These are phyloP conservation scores for Lepidochitona cinerea DNA, from an alignment of 2,888 invertebrate genomes.

Conservation along the genomic window DNA sequence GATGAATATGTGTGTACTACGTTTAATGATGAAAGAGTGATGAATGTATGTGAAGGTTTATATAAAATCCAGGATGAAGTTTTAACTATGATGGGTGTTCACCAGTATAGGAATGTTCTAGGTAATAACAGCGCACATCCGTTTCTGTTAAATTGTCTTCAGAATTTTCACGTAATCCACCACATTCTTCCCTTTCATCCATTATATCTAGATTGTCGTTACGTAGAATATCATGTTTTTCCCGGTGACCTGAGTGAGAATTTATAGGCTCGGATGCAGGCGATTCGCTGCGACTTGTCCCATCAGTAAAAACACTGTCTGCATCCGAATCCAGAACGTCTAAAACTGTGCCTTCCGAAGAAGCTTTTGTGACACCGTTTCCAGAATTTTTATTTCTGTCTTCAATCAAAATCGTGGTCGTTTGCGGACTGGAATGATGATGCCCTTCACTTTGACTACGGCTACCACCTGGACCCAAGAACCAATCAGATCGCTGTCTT, in stretches of 20 bases:
- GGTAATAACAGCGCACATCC: conserved; percentile 53
- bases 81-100: background rate
- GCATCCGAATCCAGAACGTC: conserved; percentile 54
- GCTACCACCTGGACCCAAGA: conserved; percentile 74
- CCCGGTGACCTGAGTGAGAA: conserved; percentile 44
- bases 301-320: conserved; percentile 61
- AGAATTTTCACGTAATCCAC: conserved; percentile 14
- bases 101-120: conserved; percentile 53
- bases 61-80: no score
- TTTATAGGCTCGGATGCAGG: conserved; percentile 60
- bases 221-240: conserved; percentile 55
- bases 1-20: no score
- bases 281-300: conserved; percentile 60
- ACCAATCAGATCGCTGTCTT: conserved; percentile 98
- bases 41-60: no score
- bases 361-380: conserved; percentile 57
- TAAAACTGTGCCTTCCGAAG: conserved; percentile 59
- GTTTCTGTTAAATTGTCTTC: conserved; percentile 51
- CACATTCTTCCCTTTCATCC: conserved; percentile 17
- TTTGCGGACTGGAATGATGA: conserved; percentile 20
- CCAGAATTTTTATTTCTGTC: conserved; percentile 38
- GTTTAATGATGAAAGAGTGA: no score
- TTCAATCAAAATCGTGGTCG: conserved; percentile 13
- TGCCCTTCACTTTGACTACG: conserved; percentile 3
- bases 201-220: conserved; percentile 56